Percentiles rank a stretch among this genome's conserved stretches.
Conservation (phyloP, 1,140 invertebrate genomes). For the Pachypsylla venusta region DNA sequence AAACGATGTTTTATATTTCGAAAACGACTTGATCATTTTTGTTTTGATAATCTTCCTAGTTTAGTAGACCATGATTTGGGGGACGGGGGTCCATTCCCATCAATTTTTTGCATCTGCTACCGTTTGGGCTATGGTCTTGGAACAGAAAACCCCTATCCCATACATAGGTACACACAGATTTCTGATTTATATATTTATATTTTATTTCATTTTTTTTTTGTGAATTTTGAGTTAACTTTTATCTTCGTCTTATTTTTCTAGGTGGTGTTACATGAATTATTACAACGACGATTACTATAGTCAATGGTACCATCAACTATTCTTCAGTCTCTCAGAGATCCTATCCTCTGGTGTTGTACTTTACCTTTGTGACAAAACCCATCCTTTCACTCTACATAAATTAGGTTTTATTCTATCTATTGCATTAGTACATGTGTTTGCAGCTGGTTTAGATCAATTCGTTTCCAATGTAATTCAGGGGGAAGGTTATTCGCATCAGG, state of each 20-base stretch:
- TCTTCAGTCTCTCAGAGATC: slow-evolving; percentile 58
- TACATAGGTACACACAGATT: no score
- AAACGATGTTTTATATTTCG: neutral
- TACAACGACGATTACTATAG: slow-evolving; percentile 70
- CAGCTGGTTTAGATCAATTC: slow-evolving; percentile 61
- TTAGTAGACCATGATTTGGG: no score
- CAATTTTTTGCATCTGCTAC: no score
- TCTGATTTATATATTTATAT: neutral
- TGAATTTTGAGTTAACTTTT: neutral
- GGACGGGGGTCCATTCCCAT: no score
- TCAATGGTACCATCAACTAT: slow-evolving; percentile 59
- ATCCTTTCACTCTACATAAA: slow-evolving; percentile 41
- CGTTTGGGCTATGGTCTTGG: no score
- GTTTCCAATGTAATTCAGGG: slow-evolving; percentile 51
- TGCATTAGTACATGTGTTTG: slow-evolving; percentile 51
- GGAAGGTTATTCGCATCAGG: slow-evolving; percentile 51
- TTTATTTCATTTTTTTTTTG: neutral
- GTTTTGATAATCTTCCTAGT: neutral
- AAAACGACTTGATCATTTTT: neutral
- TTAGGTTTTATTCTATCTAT: slow-evolving; percentile 46
- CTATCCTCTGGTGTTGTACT: slow-evolving; percentile 48
- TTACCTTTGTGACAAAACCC: slow-evolving; percentile 40
- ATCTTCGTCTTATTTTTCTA: slow-evolving; percentile 17
- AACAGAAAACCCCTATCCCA: no score
- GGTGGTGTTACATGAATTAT: slow-evolving; percentile 69